Evolutionary conservation across 2,797 vertebrate genomes (phyloP), one percentile per base, ranked within the genome.

Genomic region (Martes flavigula): DNA sequence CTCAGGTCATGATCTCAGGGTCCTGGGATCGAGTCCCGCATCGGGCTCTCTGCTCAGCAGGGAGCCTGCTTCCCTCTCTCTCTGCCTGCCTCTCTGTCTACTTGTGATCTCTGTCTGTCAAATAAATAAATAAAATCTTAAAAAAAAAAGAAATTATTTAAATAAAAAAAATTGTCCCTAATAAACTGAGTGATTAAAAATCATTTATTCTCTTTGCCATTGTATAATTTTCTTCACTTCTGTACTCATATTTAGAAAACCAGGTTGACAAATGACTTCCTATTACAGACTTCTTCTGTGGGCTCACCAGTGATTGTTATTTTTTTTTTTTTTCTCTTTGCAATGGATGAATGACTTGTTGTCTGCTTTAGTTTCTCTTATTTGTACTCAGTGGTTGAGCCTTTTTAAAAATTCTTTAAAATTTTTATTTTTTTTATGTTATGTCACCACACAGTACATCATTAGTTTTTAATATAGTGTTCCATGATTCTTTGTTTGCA

Each of bases 261-360:
- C 40, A 58, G 35, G 38, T 15, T 88, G 70, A 89, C 56, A 81
- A 81, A 60, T 89, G 54, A 77, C 40, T 96, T 96, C 46, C 84
- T 87, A 60, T 27, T 90, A 30, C 14, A 66, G 64, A 51, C 2
- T 73, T 54, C 20, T 72, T 95, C 40, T 92, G 40, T 83, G 40
- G 35, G 30, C 32, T 83, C 72, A 54, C 54, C 30, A 77, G 38
- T 18, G 18, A 72, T 56, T 79, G 35, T 1, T 58, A 13, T 58
- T 35, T 11, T 17, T 73, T 14, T 51, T 43, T 17, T 11, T 62
- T 48, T 64, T 54, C 14, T 83, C 27, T 96, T 70, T 64, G 23
- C 14, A 48, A 15, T 43, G 62, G 78, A 40, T 58, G 58, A 60
- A 25, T 25, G 11, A 25, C 20, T 77, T 73, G 3, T 56, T 73